These are phyloP conservation scores for Drosophila eugracilis DNA, from an alignment of 1,140 invertebrate genomes.

Conservation along the genomic window DNA sequence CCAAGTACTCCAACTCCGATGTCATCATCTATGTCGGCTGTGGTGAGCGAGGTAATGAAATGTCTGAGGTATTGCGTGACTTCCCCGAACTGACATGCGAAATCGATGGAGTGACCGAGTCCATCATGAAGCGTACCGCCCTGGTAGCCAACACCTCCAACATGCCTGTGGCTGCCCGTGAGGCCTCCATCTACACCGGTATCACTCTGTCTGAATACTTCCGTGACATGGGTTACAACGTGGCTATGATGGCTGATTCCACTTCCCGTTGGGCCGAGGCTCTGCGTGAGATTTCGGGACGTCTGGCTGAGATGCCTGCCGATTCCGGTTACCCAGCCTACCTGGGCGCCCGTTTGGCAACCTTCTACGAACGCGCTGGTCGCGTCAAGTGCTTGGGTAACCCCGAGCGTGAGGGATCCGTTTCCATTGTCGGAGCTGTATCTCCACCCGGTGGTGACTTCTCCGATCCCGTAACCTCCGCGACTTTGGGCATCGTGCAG, in stretches of 20 bases:
- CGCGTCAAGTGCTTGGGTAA: constrained; percentile 99
- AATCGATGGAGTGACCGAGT: constrained; percentile 97
- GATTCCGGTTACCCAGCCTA: constrained; percentile 99
- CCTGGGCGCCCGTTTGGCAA: constrained; percentile 97
- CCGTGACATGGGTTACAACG: constrained; percentile 99
- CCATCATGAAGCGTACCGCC: constrained; percentile 99
- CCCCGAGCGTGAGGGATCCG: constrained; percentile 98
- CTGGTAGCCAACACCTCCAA: constrained; percentile 99
- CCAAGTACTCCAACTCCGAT: constrained; percentile 99
- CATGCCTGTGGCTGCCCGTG: constrained; percentile 99
- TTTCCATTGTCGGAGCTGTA: constrained; percentile 99
- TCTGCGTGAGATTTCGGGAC: constrained; percentile 99
- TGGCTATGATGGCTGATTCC: constrained; percentile 99
- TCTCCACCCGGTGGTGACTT: constrained; percentile 99
- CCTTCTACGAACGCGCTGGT: constrained; percentile 99
- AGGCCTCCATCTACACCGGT: constrained; percentile 99
- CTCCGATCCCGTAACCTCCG: constrained; percentile 99
- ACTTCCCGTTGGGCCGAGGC: constrained; percentile 99
- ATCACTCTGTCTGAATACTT: constrained; percentile 99
- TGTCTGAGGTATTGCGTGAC: constrained; percentile 97
- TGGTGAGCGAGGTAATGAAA: constrained; percentile 96
- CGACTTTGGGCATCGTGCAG: constrained; percentile 99
- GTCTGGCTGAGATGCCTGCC: constrained; percentile 99
- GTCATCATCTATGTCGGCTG: constrained; percentile 99
- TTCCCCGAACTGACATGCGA: constrained; percentile 99